Evolutionary conservation across 2,797 vertebrate genomes (phyloP).

Genomic region (Eurystomus glaucurus): DNA sequence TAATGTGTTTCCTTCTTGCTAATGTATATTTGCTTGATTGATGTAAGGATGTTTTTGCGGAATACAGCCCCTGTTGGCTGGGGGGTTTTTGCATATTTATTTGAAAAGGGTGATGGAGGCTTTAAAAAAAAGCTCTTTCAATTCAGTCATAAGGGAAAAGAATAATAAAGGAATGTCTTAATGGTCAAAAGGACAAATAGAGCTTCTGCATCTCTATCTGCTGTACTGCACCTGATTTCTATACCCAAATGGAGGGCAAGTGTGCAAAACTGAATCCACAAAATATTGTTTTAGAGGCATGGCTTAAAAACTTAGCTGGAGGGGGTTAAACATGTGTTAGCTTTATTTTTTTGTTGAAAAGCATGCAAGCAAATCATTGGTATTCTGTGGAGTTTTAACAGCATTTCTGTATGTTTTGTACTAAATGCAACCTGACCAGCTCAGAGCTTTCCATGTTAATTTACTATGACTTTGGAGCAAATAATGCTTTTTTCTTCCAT

Average conservation of each 20-base stretch:
- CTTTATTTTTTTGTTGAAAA: not conserved
- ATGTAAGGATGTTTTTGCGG: slow-evolving; percentile 26
- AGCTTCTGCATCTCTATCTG: not conserved
- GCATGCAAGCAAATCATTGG: not conserved
- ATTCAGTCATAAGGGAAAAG: not conserved
- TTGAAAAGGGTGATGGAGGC: not conserved
- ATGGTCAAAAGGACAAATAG: not conserved
- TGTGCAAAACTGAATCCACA: not conserved
- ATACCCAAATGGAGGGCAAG: not conserved
- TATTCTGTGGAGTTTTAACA: not conserved
- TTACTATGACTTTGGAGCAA: slow-evolving; percentile 17
- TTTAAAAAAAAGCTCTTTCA: not conserved
- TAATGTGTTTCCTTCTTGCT: slow-evolving; percentile 55
- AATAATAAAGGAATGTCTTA: not conserved
- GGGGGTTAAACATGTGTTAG: not conserved
- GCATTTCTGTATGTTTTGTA: not conserved
- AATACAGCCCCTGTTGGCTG: not conserved
- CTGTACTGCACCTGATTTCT: not conserved
- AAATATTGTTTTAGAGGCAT: slow-evolving; percentile 27
- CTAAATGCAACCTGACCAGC: not conserved
- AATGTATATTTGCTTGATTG: slow-evolving; percentile 52
- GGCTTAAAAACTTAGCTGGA: not conserved
- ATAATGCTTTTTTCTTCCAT: not conserved
- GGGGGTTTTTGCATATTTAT: not conserved
- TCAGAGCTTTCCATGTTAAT: not conserved